Conservation (phyloP, 2,113 vertebrate species). For the Callopanchax toddi region DNA sequence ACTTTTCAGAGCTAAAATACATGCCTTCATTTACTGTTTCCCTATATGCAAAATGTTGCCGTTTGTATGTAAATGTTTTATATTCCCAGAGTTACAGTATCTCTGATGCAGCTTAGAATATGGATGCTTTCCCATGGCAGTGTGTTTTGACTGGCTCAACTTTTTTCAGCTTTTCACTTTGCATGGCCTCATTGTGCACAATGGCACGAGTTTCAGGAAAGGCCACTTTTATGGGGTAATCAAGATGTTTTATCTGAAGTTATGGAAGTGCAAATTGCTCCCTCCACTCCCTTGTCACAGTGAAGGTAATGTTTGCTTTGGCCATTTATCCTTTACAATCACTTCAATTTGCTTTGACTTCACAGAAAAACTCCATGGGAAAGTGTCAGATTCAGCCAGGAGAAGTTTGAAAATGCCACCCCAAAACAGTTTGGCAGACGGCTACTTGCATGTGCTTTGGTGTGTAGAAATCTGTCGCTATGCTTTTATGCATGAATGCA, state of each 20-base stretch:
- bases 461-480: neutral
- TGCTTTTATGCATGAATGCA: conserved; percentile 21
- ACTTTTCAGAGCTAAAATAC: no score
- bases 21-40: neutral
- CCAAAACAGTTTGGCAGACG: conserved; percentile 17
- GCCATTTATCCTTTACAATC: conserved; percentile 63
- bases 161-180: conserved; percentile 54
- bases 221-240: conserved; percentile 59
- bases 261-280: conserved; percentile 62
- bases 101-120: conserved; percentile 33
- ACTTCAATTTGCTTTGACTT: conserved; percentile 60
- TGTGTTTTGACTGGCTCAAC: conserved; percentile 47
- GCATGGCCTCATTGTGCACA: conserved; percentile 43
- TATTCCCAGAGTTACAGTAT: conserved; percentile 25
- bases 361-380: conserved; percentile 66
- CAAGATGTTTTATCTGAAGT: conserved; percentile 70
- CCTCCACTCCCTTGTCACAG: conserved; percentile 58
- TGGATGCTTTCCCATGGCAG: conserved; percentile 42
- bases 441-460: neutral
- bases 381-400: conserved; percentile 63
- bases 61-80: neutral
- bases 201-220: conserved; percentile 63
- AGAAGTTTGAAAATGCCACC: conserved; percentile 45
- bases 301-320: conserved; percentile 58
- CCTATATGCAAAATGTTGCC: conserved; percentile 2